Base-by-base conservation (phyloP, 2,113 vertebrate genomes). In the Laticauda laticaudata region DNA sequence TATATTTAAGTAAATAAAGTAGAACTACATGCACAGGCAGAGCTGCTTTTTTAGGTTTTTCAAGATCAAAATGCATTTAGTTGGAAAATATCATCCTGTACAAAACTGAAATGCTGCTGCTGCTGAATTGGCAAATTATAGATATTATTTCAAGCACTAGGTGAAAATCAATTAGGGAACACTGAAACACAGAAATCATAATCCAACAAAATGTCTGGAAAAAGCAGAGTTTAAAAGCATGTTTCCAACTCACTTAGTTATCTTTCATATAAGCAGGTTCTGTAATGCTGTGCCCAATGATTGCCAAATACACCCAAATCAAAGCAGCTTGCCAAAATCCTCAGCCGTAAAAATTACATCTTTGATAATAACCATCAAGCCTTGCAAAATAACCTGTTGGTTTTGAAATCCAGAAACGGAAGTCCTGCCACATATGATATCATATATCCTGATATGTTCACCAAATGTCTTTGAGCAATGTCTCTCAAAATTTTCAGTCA, bases 301-400 rank as follows among this genome's bases (percentile, higher is more conserved):
- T 93, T 92, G 69, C 51, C 92, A 14, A 43, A 88, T 91, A 89
- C 92, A 24, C 55, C 88, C 29, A 93, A 93, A 0, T 92, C 43
- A 95, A 95, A 39, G n/a, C 94, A 92, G 88, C 53, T 56, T 93
- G 91, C 86, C 91, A 93, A 85, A 92, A 90, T 90, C 91, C 91
- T 43, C n/a, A 91, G 39, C 51, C 43, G 89, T 64, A 88, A 59
- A 88, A 43, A 64, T 91, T 94, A 90, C 94, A 93, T 95, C 94
- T 94, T 91, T 61, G 87, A 93, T 95, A 94, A 87, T 94, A 90
- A 95, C 93, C 34, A 55, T 39, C 2, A 91, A 93, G 85, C 43
- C 59, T 95, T 94, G 92, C 69, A 92, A 94, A 81, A 81, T 20
- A 81, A 81, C 18, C 34, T 43, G 39, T 81, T 81, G 18, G 34